Base-by-base conservation (phyloP, 1,140 invertebrate genomes). In the Atta colombica region DNA sequence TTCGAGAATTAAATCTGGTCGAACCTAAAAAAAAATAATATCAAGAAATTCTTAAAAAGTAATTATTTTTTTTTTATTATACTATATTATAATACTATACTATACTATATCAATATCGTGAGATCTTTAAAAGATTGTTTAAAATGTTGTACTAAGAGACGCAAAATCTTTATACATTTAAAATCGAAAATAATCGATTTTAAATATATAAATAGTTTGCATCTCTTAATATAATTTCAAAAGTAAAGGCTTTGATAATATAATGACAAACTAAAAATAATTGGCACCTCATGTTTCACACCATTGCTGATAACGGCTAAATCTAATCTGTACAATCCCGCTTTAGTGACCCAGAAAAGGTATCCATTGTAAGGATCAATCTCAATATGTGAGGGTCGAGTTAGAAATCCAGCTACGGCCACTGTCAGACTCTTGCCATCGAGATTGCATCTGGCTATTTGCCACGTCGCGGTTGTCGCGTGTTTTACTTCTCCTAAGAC, bases 361-460 rank as follows among this genome's bases (percentile, higher is more conserved):
- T 98, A 98, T 95, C 98, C 98, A 94, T 99, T 99, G 87, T 98
- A 97, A 31, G 99, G 98, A 96, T 99, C 98, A 0, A 99, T 97
- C 94, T 98, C 97, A 85, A 99, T 96, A 91, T 98, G 97, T 66
- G 96, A 95, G 0, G 98, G 97, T 91, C 96, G 96, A 0, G 96
- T 96, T 28, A 96, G 93, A 35, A 98, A 96, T 0, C 97, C 97
- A 25, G 96, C 96, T 77, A 97, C 94, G 14, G 97, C 97, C 0
- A 97, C 96, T 7, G 96, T 96, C 63, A 97, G 95, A 80, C 96
- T 96, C 87, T 96, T 96, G 0, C 97, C 97, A 91, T 97, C 96
- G 12, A 98, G 95, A 91, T 97, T 96, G 93, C 97, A 98, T 66
- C 97, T 96, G 63, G 97, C 96, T 77, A 99, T 97, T 93, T 97